Base-by-base conservation (phyloP, 2,888 invertebrate genomes). In the Drosophila phalerata region DNA sequence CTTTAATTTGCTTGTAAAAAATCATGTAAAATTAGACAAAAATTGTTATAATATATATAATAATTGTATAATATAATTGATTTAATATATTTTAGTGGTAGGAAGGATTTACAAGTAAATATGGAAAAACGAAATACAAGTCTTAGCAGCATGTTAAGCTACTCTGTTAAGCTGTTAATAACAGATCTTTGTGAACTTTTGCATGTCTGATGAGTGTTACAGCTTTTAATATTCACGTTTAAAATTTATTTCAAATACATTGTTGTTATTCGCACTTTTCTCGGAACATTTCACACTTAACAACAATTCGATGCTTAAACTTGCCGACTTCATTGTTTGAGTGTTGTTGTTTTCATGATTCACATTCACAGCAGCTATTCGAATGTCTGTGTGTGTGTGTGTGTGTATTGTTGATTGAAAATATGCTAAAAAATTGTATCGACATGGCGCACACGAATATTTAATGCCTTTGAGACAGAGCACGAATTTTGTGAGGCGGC, bases 351-450 rank as follows among this genome's bases (percentile, higher is more conserved):
- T 57, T 77, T 51, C n/a, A 63, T 77, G 77, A 77, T 77, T 77
- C 77, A 80, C 52, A 80, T 55, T 49, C 57, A 69, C 60, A 76
- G 15, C 30, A 60, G 43, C 55, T 58, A 17, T 42, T 47, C 28
- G n/a, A 5, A 8, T 28, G 42, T 19, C 11, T 51, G 52, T 34
- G 25, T 15, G 45, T 34, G 25, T 13, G 40, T 19, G 32, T 48
- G 32, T 37, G 11, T 67, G 38, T 43, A 32, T 45, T 38, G 73
- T 63, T 73, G 63, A 81, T 87, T 85, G 82, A 52, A 88, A 87
- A 88, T 81, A 81, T 81, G 88, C 85, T 81, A 85, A 88, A 85
- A 81, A 85, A 88, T 78, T 81, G 82, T 79, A 88, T 79, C 79
- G 77, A 72, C 51, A 48, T 61, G 63, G 48, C 68, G 49, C 45